Percentiles rank a stretch among this genome's conserved stretches.
These are phyloP conservation scores for Thymallus thymallus DNA, from an alignment of 2,113 vertebrate species.

Conservation along the genomic window DNA sequence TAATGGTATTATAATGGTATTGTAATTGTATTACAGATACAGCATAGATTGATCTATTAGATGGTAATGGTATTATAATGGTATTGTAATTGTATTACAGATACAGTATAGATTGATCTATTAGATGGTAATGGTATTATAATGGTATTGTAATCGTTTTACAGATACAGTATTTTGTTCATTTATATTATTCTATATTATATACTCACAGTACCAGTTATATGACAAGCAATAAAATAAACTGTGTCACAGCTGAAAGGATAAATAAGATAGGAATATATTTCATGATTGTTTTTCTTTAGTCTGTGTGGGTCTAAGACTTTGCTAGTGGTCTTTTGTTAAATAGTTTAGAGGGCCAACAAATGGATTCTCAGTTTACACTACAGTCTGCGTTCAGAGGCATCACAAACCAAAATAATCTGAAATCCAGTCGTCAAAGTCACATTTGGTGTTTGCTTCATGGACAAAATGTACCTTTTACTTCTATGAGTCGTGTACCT, in stretches of 20 bases:
- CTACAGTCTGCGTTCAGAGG: background rate
- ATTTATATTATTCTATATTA: background rate
- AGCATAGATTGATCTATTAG: background rate
- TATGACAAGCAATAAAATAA: background rate
- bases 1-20: no score
- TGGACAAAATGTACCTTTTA: background rate
- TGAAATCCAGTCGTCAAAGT: conserved; percentile 5
- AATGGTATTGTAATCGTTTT: no score
- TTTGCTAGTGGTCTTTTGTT: background rate
- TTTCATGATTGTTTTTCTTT: conserved; percentile 1
- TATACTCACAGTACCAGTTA: background rate
- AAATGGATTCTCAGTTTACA: conserved; percentile 10
- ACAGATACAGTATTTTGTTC: no score
- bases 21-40: no score
- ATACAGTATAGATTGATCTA: background rate
- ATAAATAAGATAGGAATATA: background rate
- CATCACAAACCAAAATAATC: background rate
- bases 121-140: background rate
- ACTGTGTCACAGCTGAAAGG: background rate
- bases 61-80: no score
- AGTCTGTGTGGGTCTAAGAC: background rate
- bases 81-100: no score
- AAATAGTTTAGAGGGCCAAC: conserved; percentile 11
- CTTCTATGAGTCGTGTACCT: background rate
- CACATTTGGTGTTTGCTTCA: conserved; percentile 1